These are phyloP conservation scores for Sminthopsis crassicaudata DNA, from an alignment of 2,113 vertebrate species.

Conservation along the genomic window DNA sequence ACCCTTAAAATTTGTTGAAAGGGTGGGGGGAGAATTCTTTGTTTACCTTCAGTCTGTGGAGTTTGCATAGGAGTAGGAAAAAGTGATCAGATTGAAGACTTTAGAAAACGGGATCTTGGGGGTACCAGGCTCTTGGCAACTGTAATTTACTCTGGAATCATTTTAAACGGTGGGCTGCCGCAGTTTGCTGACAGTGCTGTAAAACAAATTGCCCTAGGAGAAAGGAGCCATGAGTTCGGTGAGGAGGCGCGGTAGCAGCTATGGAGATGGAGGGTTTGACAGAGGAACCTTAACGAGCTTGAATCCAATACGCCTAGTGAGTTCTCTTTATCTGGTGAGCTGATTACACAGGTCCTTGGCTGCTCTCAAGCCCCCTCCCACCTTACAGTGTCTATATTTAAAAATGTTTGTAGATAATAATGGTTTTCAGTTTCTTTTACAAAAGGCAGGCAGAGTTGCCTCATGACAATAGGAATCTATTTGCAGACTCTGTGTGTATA, in stretches of 20 bases:
- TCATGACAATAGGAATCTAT: constrained; percentile 47
- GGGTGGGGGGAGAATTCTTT: constrained; percentile 38
- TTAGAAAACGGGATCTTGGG: not conserved
- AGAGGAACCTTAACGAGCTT: constrained; percentile 47
- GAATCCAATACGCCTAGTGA: constrained; percentile 23
- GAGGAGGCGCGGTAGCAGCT: not conserved
- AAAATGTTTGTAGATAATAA: constrained; percentile 66
- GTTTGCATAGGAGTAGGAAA: constrained; percentile 28
- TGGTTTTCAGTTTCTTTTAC: constrained; percentile 61
- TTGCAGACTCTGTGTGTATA: constrained; percentile 51
- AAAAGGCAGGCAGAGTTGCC: constrained; percentile 62
- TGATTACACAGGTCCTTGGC: constrained; percentile 33
- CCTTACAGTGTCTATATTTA: constrained; percentile 59
- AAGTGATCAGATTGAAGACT: constrained; percentile 34
- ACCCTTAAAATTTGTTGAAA: constrained; percentile 67
- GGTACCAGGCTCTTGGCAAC: constrained; percentile 47
- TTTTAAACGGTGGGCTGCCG: constrained; percentile 61
- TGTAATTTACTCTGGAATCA: constrained; percentile 76
- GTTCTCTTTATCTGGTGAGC: constrained; percentile 35
- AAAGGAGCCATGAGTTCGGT: constrained; percentile 53
- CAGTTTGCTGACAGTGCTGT: constrained; percentile 63
- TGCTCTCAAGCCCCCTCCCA: not conserved
- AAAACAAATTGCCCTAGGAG: constrained; percentile 52
- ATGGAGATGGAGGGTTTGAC: not conserved
- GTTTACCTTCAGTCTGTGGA: constrained; percentile 23